Evolutionary conservation across 2,888 invertebrate genomes (phyloP).

Genomic region (Plagodis pulveraria): DNA sequence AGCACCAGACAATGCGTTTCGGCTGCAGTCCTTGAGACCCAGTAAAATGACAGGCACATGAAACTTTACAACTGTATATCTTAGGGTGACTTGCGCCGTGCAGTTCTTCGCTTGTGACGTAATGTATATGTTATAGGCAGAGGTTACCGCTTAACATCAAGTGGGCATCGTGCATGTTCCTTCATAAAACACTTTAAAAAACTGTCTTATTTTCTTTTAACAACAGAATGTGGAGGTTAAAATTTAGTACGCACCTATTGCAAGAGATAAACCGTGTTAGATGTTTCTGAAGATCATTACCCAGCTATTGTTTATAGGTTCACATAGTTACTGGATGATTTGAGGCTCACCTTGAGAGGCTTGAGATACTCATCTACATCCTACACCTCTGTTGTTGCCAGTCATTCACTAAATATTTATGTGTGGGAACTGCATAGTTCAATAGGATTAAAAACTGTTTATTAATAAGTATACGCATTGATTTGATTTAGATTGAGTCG

Average conservation of each 20-base stretch:
- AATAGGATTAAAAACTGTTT: constrained; percentile 21
- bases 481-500: neutral
- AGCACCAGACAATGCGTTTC: no score
- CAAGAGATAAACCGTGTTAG: constrained; percentile 18
- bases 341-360: constrained; percentile 32
- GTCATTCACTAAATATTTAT: constrained; percentile 16
- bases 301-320: constrained; percentile 33
- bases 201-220: neutral
- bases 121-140: no score
- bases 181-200: neutral
- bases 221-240: neutral
- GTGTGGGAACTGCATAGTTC: constrained; percentile 13
- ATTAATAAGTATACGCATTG: constrained; percentile 15
- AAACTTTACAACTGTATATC: no score
- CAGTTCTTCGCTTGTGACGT: no score
- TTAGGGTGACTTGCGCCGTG: no score
- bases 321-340: constrained; percentile 38
- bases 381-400: constrained; percentile 18
- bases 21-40: no score
- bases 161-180: no score
- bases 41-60: no score
- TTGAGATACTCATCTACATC: constrained; percentile 32
- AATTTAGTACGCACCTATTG: constrained; percentile 9
- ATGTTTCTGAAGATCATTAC: constrained; percentile 33
- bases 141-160: no score